Evolutionary conservation across 1,140 invertebrate genomes (phyloP), one percentile per base, ranked within the genome.

Genomic region (Zaprionus nigranus): DNA sequence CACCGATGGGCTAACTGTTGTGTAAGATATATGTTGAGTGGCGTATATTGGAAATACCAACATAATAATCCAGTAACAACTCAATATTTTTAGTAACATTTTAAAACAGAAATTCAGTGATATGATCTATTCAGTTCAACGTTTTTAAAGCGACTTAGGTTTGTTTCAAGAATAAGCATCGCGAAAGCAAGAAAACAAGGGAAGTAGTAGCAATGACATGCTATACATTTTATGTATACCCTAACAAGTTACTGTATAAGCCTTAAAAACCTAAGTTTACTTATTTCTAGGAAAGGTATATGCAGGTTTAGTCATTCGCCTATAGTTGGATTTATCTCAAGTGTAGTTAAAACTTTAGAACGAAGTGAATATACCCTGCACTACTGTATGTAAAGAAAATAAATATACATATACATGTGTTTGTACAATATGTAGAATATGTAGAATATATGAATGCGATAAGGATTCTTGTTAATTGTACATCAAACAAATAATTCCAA

Each of bases 1-100:
- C n/a, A 60, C 58, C 58, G 58, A 60, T 22, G 43, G 36, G 36
- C 20, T 22, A 7, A 46, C 17, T 46, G 13, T 26, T n/a, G 58
- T 60, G 15, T 43, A 40, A 7, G 58, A n/a, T 26, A 22, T 22
- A 1, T 38, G 13, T n/a, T 60, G 1, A 5, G 22, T 15, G 12
- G 13, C 2, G 38, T 43, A 3, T 6, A 43, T 17, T 26, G 36
- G 20, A 28, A 12, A n/a, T 22, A 46, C 3, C 40, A 60, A 43
- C 4, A 17, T 0, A 17, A 60, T 60, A 13, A 60, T 26, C 11
- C 22, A 38, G 2, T 43, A 60, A 17, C 38, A 60, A 3, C n/a
- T n/a, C 2, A 26, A 56, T 51, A 30, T 6, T 22, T 28, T n/a
- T 0, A 26, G 17, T 24, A 56, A 11, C 58, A 60, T 60, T 17